phyloP scores from a whole-genome alignment of 2,113 vertebrate species.

The Mus spicilegus region DNA sequence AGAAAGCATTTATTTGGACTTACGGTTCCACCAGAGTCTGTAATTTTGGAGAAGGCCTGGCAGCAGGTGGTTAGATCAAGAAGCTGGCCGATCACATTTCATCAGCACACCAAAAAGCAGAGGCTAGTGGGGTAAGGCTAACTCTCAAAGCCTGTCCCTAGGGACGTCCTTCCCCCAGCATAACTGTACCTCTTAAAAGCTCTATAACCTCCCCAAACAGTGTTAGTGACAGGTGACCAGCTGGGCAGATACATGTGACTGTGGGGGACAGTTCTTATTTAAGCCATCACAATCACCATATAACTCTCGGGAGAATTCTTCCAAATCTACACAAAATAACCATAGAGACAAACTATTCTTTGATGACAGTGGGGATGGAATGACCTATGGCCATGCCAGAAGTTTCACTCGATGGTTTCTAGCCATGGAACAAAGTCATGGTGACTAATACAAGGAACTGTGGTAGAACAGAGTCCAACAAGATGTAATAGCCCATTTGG shows the following conservation, averaged over 20 bases:
- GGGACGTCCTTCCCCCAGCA: neutral
- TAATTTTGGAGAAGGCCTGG: neutral
- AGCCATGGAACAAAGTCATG: neutral
- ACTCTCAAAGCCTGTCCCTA: neutral
- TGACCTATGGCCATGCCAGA: neutral
- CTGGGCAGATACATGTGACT: neutral
- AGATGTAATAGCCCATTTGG: neutral
- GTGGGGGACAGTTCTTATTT: neutral
- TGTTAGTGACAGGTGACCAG: neutral
- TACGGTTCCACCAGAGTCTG: neutral
- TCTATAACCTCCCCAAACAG: neutral
- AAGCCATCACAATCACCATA: neutral
- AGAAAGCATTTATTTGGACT: neutral
- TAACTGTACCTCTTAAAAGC: neutral
- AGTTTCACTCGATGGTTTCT: accelerated
- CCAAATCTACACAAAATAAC: neutral
- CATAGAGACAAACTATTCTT: neutral
- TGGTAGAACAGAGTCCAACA: neutral
- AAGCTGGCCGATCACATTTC: neutral
- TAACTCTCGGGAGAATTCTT: neutral
- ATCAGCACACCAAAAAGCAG: no score
- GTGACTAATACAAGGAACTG: no score
- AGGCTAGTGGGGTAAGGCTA: neutral
- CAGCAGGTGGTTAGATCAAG: neutral
- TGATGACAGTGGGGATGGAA: neutral